These are phyloP conservation scores for Bradypus variegatus DNA, from an alignment of 2,797 vertebrate species.

Conservation along the genomic window DNA sequence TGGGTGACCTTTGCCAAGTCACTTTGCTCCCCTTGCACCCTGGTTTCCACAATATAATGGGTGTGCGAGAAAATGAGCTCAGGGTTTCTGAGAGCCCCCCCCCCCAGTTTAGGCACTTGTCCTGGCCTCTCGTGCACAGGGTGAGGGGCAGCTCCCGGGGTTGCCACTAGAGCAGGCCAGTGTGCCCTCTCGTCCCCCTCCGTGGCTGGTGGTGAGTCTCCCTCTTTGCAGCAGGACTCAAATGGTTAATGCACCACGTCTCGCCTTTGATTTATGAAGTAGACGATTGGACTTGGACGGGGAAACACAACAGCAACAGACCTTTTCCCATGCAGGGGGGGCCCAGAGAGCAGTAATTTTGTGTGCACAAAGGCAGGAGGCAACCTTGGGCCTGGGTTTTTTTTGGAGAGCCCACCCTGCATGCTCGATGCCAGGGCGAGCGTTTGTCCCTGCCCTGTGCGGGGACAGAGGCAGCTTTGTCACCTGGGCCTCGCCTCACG, in stretches of 20 bases:
- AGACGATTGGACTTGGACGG: conserved; percentile 77
- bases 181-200: accelerated
- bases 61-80: neutral
- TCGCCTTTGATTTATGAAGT: conserved; percentile 82
- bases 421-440: conserved; percentile 77
- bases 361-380: conserved; percentile 79
- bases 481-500: conserved; percentile 79
- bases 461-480: conserved; percentile 67
- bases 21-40: too few species aligned
- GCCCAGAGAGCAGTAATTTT: conserved; percentile 79
- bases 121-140: neutral
- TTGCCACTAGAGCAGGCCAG: neutral
- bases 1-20: neutral
- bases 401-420: conserved; percentile 78
- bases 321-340: conserved; percentile 77
- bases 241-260: conserved; percentile 69
- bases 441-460: conserved; percentile 65
- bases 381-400: conserved; percentile 80
- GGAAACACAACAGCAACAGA: conserved; percentile 79
- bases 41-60: neutral
- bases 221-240: conserved; percentile 45
- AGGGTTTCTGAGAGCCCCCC: neutral
- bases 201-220: too few species aligned
- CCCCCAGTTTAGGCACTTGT: accelerated
- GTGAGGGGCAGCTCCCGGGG: neutral